Evolutionary conservation across 2,797 vertebrate species (phyloP).

Genomic region (Eulemur coronatus): DNA sequence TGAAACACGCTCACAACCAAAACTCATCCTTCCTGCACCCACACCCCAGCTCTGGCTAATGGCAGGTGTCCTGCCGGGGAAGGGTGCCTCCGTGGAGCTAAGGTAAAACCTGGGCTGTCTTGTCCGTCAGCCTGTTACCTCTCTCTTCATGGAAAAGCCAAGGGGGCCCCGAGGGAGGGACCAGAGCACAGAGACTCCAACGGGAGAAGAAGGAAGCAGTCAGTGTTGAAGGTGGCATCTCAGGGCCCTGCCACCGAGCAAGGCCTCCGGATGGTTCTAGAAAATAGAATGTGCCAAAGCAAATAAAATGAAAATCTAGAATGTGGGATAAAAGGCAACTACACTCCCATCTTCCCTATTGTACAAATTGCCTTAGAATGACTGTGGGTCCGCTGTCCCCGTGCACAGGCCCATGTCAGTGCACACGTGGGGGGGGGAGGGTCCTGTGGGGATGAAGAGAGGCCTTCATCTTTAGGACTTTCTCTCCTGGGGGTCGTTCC

Average conservation of each 20-base stretch:
- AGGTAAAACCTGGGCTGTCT: fast-evolving
- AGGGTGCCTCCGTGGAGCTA: fast-evolving
- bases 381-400: fast-evolving
- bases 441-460: too few species aligned
- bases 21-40: background rate
- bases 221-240: fast-evolving
- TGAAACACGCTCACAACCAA: fast-evolving
- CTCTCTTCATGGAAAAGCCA: fast-evolving
- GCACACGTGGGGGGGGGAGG: fast-evolving
- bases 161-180: background rate
- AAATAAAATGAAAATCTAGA: background rate
- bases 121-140: fast-evolving
- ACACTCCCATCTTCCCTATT: fast-evolving
- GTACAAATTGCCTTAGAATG: background rate
- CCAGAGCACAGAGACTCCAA: too few species aligned
- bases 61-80: fast-evolving
- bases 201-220: too few species aligned
- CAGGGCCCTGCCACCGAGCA: fast-evolving
- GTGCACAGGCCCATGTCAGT: fast-evolving
- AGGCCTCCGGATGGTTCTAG: background rate
- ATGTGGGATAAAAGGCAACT: background rate
- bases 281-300: background rate
- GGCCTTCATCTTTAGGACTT: background rate
- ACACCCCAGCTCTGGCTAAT: fast-evolving
- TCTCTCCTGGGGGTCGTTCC: background rate